Percentiles rank a stretch among this genome's conserved stretches.
phyloP scores from a whole-genome alignment of 2,888 invertebrate genomes.

The Cataglyphis albicans region DNA sequence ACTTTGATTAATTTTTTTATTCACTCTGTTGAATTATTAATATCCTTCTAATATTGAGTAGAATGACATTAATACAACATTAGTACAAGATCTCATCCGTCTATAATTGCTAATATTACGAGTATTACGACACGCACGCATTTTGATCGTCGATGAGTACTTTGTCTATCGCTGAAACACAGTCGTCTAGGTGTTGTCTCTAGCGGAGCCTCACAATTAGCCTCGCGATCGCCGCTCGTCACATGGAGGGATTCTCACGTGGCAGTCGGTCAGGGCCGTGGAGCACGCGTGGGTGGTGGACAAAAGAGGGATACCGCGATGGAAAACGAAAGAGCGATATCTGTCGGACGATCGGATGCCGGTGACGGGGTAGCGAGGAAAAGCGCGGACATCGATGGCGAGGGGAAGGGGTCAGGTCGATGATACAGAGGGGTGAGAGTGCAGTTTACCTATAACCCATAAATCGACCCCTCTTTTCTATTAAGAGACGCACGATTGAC shows the following conservation, averaged over 20 bases:
- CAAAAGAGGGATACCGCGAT: constrained; percentile 70
- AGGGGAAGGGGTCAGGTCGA: constrained; percentile 68
- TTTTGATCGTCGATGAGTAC: not conserved
- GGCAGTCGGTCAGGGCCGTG: constrained; percentile 78
- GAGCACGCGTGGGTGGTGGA: constrained; percentile 60
- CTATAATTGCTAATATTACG: not conserved
- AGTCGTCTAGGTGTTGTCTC: constrained; percentile 38
- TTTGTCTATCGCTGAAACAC: not conserved
- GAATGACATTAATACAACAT: not conserved
- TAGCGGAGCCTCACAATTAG: constrained; percentile 41
- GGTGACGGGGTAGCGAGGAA: constrained; percentile 61
- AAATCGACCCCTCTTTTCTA: constrained; percentile 86
- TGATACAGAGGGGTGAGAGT: constrained; percentile 77
- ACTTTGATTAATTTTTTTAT: too few species aligned
- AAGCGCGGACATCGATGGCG: constrained; percentile 62
- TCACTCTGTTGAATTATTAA: not conserved
- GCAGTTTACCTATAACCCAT: constrained; percentile 85
- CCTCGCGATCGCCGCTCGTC: constrained; percentile 55
- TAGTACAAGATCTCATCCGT: not conserved
- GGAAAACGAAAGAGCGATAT: constrained; percentile 81
- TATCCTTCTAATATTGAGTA: not conserved
- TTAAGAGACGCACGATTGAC: constrained; percentile 86
- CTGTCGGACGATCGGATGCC: constrained; percentile 78
- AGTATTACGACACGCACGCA: not conserved
- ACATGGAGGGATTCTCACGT: constrained; percentile 73